These are phyloP conservation scores for Benthosema pterotum DNA, from an alignment of 2,797 vertebrate species.

Conservation along the genomic window DNA sequence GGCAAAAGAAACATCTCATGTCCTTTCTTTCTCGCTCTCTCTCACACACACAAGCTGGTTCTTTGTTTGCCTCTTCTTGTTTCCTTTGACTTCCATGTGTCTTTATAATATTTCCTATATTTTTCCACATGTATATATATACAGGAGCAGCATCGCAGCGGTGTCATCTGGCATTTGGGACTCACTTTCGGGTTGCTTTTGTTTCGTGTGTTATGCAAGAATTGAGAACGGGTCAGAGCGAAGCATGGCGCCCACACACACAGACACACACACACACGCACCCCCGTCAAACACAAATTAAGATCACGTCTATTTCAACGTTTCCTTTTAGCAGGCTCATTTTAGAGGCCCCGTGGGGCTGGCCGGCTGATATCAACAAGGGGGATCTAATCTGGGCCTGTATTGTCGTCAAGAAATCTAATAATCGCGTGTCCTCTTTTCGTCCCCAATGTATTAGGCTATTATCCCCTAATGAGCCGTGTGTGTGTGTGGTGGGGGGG, in stretches of 20 bases:
- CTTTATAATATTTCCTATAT: slow-evolving; percentile 2
- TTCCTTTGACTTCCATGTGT: background rate
- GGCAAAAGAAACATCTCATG: slow-evolving; percentile 26
- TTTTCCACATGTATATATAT: background rate
- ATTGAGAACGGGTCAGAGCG: slow-evolving; percentile 8
- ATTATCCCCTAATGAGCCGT: slow-evolving; percentile 6
- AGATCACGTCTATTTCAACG: slow-evolving; percentile 7
- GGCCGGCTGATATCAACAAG: too few relatives aligned
- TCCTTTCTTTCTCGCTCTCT: slow-evolving; percentile 11
- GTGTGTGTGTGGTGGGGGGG: background rate
- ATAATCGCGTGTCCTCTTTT: background rate
- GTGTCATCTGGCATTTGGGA: slow-evolving; percentile 62
- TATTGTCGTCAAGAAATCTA: slow-evolving; percentile 11
- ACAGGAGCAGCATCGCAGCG: slow-evolving; percentile 7
- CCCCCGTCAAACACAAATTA: slow-evolving; percentile 6
- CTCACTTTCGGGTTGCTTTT: background rate
- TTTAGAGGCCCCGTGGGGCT: too few relatives aligned
- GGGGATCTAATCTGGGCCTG: background rate
- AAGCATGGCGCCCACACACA: too few relatives aligned
- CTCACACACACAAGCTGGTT: background rate
- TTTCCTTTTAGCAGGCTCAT: too few relatives aligned
- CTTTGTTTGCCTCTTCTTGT: slow-evolving; percentile 8
- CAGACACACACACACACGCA: too few relatives aligned
- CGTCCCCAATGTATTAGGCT: slow-evolving; percentile 23
- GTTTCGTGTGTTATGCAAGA: slow-evolving; percentile 22